Evolutionary conservation across 2,797 vertebrate species (phyloP).

Genomic region (Chrysolophus pictus): DNA sequence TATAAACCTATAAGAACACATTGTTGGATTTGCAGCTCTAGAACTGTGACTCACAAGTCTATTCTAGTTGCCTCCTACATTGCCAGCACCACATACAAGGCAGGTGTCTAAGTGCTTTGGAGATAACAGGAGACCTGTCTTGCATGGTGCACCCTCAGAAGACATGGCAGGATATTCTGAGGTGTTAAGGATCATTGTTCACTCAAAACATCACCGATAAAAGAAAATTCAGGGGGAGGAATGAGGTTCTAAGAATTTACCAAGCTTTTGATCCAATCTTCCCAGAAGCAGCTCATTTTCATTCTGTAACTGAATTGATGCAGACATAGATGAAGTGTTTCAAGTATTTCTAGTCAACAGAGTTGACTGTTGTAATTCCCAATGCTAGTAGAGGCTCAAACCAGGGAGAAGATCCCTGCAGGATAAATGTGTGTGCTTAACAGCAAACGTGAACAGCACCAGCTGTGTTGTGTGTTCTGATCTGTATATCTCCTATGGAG

Average conservation of each 20-base stretch:
- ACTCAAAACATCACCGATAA: not conserved
- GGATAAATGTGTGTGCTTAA: not conserved
- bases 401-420: not conserved
- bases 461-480: rapidly evolving
- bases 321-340: not conserved
- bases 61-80: slow-evolving; percentile 14
- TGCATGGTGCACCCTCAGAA: not conserved
- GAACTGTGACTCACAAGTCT: not conserved
- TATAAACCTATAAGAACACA: not conserved
- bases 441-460: rapidly evolving
- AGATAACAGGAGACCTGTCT: not conserved
- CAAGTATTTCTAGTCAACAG: not conserved
- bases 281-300: not conserved
- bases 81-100: not conserved
- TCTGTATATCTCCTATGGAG: rapidly evolving
- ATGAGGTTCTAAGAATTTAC: not conserved
- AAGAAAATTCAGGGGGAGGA: not conserved
- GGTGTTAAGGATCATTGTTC: not conserved
- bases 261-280: not conserved
- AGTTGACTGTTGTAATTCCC: not conserved
- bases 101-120: not conserved
- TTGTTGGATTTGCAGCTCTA: not conserved
- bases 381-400: rapidly evolving
- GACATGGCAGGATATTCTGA: not conserved
- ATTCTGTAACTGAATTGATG: not conserved